Conservation (phyloP, 2,113 vertebrate genomes). For the Platichthys stellatus region DNA sequence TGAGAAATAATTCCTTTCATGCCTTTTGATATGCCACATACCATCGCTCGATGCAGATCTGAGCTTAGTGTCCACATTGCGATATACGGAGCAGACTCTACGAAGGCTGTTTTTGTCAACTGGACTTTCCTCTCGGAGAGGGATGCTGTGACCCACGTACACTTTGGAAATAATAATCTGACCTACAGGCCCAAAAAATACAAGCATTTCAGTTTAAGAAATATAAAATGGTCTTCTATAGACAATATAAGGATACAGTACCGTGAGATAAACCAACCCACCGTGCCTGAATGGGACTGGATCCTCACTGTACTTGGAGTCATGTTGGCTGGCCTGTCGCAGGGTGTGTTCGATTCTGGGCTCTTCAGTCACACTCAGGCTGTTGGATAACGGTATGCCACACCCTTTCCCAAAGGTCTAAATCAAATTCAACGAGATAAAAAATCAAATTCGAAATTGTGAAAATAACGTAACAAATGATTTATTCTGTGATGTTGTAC, state of each 20-base stretch:
- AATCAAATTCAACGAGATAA: slow-evolving; percentile 9
- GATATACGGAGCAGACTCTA: slow-evolving; percentile 82
- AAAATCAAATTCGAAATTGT: neutral
- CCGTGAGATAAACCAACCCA: slow-evolving; percentile 54
- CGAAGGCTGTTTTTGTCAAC: slow-evolving; percentile 75
- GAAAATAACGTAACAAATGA: no score
- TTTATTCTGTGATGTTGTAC: neutral
- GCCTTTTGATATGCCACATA: slow-evolving; percentile 1
- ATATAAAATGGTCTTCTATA: no score
- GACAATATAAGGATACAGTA: neutral
- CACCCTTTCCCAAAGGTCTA: slow-evolving; percentile 74
- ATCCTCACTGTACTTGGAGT: slow-evolving; percentile 56
- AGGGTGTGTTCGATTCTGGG: slow-evolving; percentile 80
- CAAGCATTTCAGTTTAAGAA: neutral
- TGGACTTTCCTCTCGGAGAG: slow-evolving; percentile 64
- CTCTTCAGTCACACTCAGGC: slow-evolving; percentile 80
- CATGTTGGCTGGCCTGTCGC: slow-evolving; percentile 43
- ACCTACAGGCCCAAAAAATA: slow-evolving; percentile 66
- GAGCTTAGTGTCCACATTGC: slow-evolving; percentile 71
- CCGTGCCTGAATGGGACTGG: slow-evolving; percentile 77
- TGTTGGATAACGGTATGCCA: slow-evolving; percentile 83
- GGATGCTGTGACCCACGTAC: slow-evolving; percentile 83
- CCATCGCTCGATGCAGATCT: slow-evolving; percentile 40
- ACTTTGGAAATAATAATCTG: slow-evolving; percentile 85
- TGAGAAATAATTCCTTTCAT: neutral